Conservation (phyloP, 92 coral and sea anemone genomes). For the Isaurus tuberculatus region DNA sequence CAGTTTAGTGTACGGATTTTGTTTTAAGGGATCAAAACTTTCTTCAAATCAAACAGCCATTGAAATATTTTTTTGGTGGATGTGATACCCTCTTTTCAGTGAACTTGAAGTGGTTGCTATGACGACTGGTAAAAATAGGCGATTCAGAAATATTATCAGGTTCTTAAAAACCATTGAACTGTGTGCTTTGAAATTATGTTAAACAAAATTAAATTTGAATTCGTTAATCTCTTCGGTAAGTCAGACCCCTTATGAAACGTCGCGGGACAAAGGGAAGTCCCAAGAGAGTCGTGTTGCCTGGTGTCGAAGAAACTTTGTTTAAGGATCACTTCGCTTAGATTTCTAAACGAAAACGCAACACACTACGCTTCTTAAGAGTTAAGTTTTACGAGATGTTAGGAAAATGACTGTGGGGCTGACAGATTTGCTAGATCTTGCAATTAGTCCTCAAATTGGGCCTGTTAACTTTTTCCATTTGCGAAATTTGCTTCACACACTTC, state of each 20-base stretch:
- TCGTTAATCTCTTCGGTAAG: neutral
- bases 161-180: slow-evolving; percentile 16
- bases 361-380: too few species aligned
- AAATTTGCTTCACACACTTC: slow-evolving; percentile 79
- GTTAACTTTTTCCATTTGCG: slow-evolving; percentile 92
- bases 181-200: slow-evolving; percentile 19
- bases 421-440: slow-evolving; percentile 88
- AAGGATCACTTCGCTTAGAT: neutral
- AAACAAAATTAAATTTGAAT: slow-evolving; percentile 26
- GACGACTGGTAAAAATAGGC: slow-evolving; percentile 39
- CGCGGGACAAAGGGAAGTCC: slow-evolving; percentile 13
- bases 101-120: slow-evolving; percentile 34
- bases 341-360: neutral
- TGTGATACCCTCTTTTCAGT: neutral
- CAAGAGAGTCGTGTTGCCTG: slow-evolving; percentile 56
- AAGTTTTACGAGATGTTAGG: neutral
- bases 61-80: neutral
- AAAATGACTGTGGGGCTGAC: slow-evolving; percentile 86
- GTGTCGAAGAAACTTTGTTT: slow-evolving; percentile 45
- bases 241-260: neutral
- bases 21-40: neutral
- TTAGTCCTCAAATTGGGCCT: slow-evolving; percentile 92
- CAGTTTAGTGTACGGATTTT: neutral
- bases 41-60: slow-evolving; percentile 23
- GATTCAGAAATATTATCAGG: slow-evolving; percentile 34